phyloP scores from a whole-genome alignment of 2,888 invertebrate genomes.

The Aporophyla lueneburgensis region DNA sequence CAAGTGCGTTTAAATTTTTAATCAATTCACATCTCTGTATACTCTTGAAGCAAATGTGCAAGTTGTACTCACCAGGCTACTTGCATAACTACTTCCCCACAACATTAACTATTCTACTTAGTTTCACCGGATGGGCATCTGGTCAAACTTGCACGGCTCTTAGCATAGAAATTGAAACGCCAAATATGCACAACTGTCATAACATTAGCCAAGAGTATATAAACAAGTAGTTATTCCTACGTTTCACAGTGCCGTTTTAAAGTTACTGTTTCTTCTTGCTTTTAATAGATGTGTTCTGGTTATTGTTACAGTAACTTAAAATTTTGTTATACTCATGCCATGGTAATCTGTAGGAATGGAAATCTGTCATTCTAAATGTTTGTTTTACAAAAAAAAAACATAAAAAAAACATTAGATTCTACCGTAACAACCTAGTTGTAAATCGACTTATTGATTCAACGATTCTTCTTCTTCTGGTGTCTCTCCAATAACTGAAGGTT shows the following conservation, averaged over 20 bases:
- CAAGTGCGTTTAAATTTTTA: constrained; percentile 39
- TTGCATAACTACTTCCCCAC: constrained; percentile 38
- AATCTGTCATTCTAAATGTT: neutral
- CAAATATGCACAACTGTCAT: constrained; percentile 51
- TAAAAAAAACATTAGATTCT: neutral
- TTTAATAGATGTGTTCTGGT: neutral
- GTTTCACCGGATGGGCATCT: constrained; percentile 63
- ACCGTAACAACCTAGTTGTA: neutral
- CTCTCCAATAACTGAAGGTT: neutral
- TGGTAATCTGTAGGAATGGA: neutral
- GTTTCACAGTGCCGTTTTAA: neutral
- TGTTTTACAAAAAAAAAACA: too few species aligned
- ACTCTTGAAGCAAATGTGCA: constrained; percentile 39
- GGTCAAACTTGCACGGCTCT: constrained; percentile 38
- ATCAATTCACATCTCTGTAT: constrained; percentile 33
- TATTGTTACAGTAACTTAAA: neutral
- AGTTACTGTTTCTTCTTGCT: neutral
- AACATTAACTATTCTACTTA: constrained; percentile 46
- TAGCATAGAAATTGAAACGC: constrained; percentile 38
- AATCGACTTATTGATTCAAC: neutral
- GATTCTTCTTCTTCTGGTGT: neutral
- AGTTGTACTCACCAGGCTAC: constrained; percentile 17
- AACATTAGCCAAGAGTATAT: constrained; percentile 1
- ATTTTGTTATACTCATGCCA: neutral
- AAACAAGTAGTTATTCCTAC: neutral